Percentiles rank a stretch among this genome's conserved stretches.
phyloP scores from a whole-genome alignment of 2,797 vertebrate species.

The Poeciliopsis presidionis region DNA sequence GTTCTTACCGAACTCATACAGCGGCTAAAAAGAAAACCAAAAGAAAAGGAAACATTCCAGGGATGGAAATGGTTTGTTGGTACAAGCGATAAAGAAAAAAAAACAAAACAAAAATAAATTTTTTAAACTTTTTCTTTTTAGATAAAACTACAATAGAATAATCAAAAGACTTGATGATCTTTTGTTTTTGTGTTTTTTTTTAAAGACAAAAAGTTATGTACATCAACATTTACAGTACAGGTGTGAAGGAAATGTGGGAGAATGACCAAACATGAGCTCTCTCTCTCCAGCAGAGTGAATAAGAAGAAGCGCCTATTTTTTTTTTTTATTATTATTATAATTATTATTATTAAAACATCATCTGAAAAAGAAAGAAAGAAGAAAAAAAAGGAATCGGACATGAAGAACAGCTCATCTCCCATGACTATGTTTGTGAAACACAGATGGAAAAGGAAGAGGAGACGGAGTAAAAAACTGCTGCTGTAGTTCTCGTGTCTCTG shows the following conservation, averaged over 20 bases:
- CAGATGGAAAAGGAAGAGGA: constrained; percentile 32
- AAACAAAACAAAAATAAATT: not conserved
- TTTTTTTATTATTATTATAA: not conserved
- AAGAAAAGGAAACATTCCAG: constrained; percentile 18
- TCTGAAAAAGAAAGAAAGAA: constrained; percentile 13
- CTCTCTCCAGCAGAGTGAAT: constrained; percentile 45
- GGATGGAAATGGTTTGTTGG: constrained; percentile 41
- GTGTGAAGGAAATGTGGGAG: constrained; percentile 32
- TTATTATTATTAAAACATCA: not conserved
- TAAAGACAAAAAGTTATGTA: constrained; percentile 81
- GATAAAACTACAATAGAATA: constrained; percentile 85
- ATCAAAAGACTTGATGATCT: constrained; percentile 79
- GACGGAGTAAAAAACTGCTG: constrained; percentile 27
- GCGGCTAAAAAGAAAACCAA: constrained; percentile 53
- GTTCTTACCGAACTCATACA: constrained; percentile 63
- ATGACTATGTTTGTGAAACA: constrained; percentile 44
- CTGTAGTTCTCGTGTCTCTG: constrained; percentile 47
- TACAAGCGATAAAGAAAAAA: not conserved
- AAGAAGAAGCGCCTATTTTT: constrained; percentile 4
- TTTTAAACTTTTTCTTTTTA: constrained; percentile 27
- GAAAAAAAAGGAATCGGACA: constrained; percentile 26
- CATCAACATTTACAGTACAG: constrained; percentile 83
- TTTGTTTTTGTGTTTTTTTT: constrained; percentile 59
- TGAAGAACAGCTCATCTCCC: constrained; percentile 37
- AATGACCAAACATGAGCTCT: constrained; percentile 39